These are phyloP conservation scores for Perccottus glenii DNA, from an alignment of 2,113 vertebrate genomes.

Conservation along the genomic window DNA sequence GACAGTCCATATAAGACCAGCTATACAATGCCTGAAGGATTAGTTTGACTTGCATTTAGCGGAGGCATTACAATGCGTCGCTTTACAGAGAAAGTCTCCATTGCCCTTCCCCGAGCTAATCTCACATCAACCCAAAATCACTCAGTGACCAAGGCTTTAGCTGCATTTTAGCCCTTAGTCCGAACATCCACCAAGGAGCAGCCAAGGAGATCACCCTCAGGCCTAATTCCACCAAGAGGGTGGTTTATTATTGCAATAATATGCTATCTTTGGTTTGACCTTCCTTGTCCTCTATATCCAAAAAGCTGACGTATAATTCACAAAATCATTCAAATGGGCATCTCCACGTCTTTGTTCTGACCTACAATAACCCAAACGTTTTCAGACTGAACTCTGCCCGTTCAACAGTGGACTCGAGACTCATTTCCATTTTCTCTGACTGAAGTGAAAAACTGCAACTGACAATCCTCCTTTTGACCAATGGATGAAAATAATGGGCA, in stretches of 20 bases:
- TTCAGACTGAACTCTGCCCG: conserved; percentile 51
- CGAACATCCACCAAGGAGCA: conserved; percentile 41
- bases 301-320: conserved; percentile 51
- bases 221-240: conserved; percentile 40
- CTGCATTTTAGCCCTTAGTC: conserved; percentile 35
- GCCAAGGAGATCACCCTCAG: conserved; percentile 45
- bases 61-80: conserved; percentile 53
- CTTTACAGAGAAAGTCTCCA: conserved; percentile 34
- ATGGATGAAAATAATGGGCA: conserved; percentile 19
- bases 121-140: conserved; percentile 54
- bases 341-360: conserved; percentile 56
- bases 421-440: conserved; percentile 62
- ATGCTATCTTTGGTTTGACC: conserved; percentile 47
- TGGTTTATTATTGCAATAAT: conserved; percentile 26
- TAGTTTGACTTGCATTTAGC: conserved; percentile 44
- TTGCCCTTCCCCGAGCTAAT: conserved; percentile 58
- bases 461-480: conserved; percentile 48
- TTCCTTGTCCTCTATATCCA: conserved; percentile 50
- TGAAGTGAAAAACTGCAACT: conserved; percentile 31
- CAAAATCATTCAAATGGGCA: conserved; percentile 40
- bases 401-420: conserved; percentile 43
- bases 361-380: conserved; percentile 57
- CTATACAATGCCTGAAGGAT: conserved; percentile 48
- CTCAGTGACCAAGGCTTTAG: conserved; percentile 47
- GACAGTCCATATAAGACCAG: background rate